Percentiles rank a stretch among this genome's conserved stretches.
These are phyloP conservation scores for Myiozetetes cayanensis DNA, from an alignment of 2,113 vertebrate species.

Conservation along the genomic window DNA sequence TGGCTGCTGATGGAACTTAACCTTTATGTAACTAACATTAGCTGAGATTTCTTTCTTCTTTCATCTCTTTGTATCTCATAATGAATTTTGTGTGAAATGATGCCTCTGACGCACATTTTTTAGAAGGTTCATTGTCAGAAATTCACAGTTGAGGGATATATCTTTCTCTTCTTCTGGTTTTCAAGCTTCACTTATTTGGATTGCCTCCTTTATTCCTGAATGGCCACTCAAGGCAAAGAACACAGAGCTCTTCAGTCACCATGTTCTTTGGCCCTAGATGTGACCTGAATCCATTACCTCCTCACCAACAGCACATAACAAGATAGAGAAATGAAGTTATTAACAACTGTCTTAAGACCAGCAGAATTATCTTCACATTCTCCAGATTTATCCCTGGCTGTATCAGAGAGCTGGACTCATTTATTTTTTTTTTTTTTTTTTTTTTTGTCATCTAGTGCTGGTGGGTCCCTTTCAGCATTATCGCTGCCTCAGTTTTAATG, in stretches of 20 bases:
- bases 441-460: neutral
- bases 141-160: neutral
- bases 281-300: neutral
- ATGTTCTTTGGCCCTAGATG: accelerated
- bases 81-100: neutral
- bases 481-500: neutral
- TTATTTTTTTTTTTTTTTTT: neutral
- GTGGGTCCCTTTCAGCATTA: neutral
- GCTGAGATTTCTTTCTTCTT: neutral
- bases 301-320: neutral
- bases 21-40: neutral
- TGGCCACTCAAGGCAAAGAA: neutral
- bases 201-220: neutral
- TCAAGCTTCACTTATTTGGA: neutral
- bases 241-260: neutral
- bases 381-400: neutral
- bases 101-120: neutral
- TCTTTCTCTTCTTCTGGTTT: neutral
- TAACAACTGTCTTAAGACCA: neutral
- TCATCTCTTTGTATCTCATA: neutral
- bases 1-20: neutral
- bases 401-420: neutral
- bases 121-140: neutral
- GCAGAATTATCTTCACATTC: neutral
- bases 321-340: neutral